Evolutionary conservation across 2,888 invertebrate species (phyloP).

Genomic region (Drosophila kanekoi): DNA sequence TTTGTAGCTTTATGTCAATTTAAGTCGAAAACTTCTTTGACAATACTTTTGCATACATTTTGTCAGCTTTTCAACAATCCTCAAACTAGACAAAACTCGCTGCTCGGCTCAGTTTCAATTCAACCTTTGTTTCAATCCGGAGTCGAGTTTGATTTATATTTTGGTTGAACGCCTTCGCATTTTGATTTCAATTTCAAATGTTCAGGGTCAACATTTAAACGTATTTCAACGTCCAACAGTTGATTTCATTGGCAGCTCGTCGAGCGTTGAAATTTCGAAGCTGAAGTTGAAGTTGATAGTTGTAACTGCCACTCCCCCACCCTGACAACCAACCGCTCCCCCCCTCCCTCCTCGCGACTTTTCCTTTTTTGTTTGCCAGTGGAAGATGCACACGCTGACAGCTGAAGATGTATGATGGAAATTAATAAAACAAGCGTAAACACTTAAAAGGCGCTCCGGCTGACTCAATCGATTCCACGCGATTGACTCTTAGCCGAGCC

Average conservation of each 20-base stretch:
- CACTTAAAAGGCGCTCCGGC: conserved; percentile 76
- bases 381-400: conserved; percentile 62
- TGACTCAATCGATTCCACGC: conserved; percentile 72
- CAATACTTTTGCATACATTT: neutral
- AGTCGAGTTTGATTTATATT: conserved; percentile 38
- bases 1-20: neutral
- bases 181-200: conserved; percentile 3
- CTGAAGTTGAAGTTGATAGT: conserved; percentile 22
- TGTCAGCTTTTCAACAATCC: conserved; percentile 12
- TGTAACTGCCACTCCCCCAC: neutral
- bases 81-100: neutral
- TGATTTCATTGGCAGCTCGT: conserved; percentile 61
- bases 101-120: neutral
- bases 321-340: neutral
- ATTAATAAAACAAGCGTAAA: conserved; percentile 83
- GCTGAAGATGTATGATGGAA: conserved; percentile 79
- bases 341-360: conserved; percentile 2
- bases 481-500: conserved; percentile 36
- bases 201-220: conserved; percentile 20
- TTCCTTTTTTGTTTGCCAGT: conserved; percentile 17
- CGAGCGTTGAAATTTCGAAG: conserved; percentile 34
- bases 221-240: conserved; percentile 26
- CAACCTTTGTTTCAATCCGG: conserved; percentile 11
- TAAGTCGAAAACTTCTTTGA: neutral
- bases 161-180: conserved; percentile 40